Conservation (phyloP, 2,888 invertebrate genomes). For the Volucella bombylans region DNA sequence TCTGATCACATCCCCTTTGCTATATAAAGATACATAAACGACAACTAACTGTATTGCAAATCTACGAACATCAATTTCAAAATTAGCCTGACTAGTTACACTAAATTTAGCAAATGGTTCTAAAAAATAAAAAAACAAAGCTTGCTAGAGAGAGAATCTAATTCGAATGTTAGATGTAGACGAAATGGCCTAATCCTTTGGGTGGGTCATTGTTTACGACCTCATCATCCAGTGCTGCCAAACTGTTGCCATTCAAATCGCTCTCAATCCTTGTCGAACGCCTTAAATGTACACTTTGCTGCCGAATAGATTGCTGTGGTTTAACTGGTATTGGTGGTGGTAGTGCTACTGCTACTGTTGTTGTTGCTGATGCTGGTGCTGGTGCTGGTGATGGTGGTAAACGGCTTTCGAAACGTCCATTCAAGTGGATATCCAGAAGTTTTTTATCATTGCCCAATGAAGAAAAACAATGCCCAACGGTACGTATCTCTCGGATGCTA, state of each 20-base stretch:
- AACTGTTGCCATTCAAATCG: conserved; percentile 65
- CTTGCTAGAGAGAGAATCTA: not conserved
- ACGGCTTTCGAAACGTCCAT: conserved; percentile 77
- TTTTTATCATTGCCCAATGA: conserved; percentile 82
- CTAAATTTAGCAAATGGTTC: conserved; percentile 27
- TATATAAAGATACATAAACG: not conserved
- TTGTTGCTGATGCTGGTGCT: too few relatives aligned
- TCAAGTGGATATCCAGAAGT: conserved; percentile 81
- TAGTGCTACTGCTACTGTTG: too few relatives aligned
- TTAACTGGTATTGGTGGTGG: conserved; percentile 47
- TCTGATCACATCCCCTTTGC: not conserved
- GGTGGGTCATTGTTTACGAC: conserved; percentile 82
- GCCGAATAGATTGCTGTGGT: conserved; percentile 62
- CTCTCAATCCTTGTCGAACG: conserved; percentile 62
- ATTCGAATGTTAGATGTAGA: conserved; percentile 79
- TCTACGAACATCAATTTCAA: conserved; percentile 27
- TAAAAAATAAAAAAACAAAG: not conserved
- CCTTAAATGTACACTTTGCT: conserved; percentile 76
- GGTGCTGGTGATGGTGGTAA: conserved; percentile 52
- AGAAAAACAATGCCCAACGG: conserved; percentile 81
- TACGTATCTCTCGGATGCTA: conserved; percentile 82
- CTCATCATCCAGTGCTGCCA: conserved; percentile 75
- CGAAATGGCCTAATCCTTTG: conserved; percentile 82
- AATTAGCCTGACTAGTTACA: conserved; percentile 35
- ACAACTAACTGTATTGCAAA: not conserved